Evolutionary conservation across 2,888 invertebrate genomes (phyloP).

Genomic region (Horisme vitalbata): DNA sequence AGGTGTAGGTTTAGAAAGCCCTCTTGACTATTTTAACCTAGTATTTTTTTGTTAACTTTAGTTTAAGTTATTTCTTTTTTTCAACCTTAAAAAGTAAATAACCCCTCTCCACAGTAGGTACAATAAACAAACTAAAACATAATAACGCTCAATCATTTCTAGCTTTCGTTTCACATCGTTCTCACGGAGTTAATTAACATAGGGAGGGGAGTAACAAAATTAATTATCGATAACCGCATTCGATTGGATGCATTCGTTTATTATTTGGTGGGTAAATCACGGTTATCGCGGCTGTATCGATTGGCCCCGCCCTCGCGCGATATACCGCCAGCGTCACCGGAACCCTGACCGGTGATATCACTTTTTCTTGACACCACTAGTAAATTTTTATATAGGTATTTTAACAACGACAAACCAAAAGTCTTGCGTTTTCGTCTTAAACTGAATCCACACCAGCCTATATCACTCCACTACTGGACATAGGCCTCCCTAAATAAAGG

Average conservation of each 20-base stretch:
- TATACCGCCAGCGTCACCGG: constrained; percentile 63
- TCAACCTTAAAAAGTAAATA: background rate
- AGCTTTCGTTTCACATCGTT: constrained; percentile 49
- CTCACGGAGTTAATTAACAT: constrained; percentile 67
- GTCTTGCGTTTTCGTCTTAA: no score
- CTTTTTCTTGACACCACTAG: constrained; percentile 20
- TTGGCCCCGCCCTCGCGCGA: constrained; percentile 48
- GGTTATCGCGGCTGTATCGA: constrained; percentile 49
- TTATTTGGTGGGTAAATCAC: constrained; percentile 76
- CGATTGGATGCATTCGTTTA: constrained; percentile 58
- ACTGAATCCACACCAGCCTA: no score
- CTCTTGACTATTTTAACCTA: no score
- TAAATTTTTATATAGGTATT: no score
- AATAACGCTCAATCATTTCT: constrained; percentile 35
- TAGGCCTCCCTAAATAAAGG: no score
- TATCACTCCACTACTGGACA: no score
- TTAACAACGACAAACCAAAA: no score
- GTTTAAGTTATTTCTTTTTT: no score
- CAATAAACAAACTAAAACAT: constrained; percentile 18
- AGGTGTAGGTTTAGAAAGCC: no score
- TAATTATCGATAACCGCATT: constrained; percentile 68
- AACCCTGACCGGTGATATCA: constrained; percentile 47
- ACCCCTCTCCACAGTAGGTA: background rate
- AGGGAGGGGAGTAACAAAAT: constrained; percentile 63
- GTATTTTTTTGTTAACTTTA: no score